Percentiles rank a stretch among this genome's conserved stretches.
Conservation (phyloP, 2,888 invertebrate genomes). For the Tipula helvola region DNA sequence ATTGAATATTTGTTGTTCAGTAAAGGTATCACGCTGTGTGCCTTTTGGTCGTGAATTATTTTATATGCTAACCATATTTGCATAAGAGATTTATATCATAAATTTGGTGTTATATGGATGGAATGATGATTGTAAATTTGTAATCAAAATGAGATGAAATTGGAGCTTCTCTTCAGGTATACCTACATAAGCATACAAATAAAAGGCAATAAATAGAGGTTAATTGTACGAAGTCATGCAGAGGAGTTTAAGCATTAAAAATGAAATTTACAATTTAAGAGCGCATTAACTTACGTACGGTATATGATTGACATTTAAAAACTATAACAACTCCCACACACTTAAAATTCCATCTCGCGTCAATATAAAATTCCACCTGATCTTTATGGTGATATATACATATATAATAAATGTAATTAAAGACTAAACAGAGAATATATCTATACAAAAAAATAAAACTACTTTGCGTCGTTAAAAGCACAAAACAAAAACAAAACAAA, state of each 20-base stretch:
- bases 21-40: background rate
- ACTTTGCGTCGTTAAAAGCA: background rate
- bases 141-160: background rate
- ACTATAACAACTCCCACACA: slow-evolving; percentile 4
- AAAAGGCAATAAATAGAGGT: background rate
- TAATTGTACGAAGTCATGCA: background rate
- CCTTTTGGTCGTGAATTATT: background rate
- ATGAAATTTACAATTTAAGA: background rate
- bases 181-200: too few relatives aligned
- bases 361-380: background rate
- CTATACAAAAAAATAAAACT: background rate
- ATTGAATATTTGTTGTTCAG: background rate
- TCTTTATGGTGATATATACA: background rate
- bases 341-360: background rate
- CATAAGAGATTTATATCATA: background rate
- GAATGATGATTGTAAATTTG: background rate
- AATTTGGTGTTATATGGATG: background rate
- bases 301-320: background rate
- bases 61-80: background rate
- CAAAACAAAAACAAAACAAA: background rate
- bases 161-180: background rate
- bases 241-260: background rate
- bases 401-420: background rate
- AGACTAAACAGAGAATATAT: background rate
- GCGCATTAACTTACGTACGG: background rate